Conservation (phyloP, 2,888 invertebrate genomes). For the Iselma pallidipennis region DNA sequence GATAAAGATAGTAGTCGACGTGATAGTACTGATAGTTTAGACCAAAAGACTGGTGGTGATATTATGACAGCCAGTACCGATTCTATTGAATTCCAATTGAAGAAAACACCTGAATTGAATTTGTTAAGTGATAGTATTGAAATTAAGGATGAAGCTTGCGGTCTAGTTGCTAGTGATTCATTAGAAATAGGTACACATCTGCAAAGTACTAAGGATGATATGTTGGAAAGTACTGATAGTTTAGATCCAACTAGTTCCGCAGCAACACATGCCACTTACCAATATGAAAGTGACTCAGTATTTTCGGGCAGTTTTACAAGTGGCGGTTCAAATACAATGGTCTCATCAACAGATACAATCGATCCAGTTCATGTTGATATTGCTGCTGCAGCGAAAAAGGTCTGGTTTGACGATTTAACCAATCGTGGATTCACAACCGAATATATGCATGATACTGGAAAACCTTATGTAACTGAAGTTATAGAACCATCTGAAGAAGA, state of each 20-base stretch:
- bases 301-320: conserved; percentile 87
- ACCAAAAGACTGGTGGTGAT: conserved; percentile 61
- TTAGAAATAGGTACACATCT: conserved; percentile 51
- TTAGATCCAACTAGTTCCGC: conserved; percentile 78
- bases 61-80: conserved; percentile 65
- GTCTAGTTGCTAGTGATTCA: conserved; percentile 60
- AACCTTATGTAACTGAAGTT: conserved; percentile 58
- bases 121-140: conserved; percentile 64
- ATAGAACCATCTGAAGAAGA: conserved; percentile 56
- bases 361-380: conserved; percentile 61
- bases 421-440: conserved; percentile 42
- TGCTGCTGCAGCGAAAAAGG: conserved; percentile 53
- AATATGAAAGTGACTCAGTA: conserved; percentile 81
- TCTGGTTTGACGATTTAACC: conserved; percentile 57
- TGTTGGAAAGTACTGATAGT: conserved; percentile 72
- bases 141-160: conserved; percentile 52
- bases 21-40: conserved; percentile 71
- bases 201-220: conserved; percentile 57
- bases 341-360: conserved; percentile 74
- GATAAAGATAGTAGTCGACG: conserved; percentile 59
- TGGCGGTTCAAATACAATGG: conserved; percentile 81
- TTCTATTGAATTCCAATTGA: conserved; percentile 59
- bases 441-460: conserved; percentile 47
- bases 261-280: conserved; percentile 81
- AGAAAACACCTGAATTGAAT: conserved; percentile 47